A percentile compares a stretch with the other conserved stretches of the same genome.
Evolutionary conservation across 2,113 vertebrate genomes (phyloP).

Genomic region (Grantiella picta): DNA sequence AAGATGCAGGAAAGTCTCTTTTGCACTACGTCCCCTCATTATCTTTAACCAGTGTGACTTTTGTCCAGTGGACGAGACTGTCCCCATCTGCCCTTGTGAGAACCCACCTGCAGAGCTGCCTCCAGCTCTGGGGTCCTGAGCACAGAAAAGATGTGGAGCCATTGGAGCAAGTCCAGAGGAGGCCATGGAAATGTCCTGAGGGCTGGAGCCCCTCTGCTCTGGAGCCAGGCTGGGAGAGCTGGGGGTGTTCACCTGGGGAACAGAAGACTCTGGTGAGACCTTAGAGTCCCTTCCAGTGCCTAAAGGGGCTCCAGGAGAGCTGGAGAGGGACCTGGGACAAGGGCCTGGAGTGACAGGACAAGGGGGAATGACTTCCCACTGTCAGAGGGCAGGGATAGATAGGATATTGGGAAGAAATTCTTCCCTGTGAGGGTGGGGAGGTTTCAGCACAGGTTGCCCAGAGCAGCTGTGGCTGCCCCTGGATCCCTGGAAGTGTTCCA

Average conservation of each 20-base stretch:
- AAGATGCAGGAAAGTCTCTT: not conserved
- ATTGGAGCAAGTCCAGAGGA: not conserved
- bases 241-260: not conserved
- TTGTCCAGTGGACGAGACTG: not conserved
- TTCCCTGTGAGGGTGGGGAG: too few species aligned
- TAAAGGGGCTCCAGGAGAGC: not conserved
- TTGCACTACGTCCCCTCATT: not conserved
- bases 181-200: not conserved
- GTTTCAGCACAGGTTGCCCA: too few species aligned
- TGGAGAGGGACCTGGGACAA: not conserved
- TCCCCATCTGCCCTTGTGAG: not conserved
- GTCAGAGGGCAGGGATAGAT: too few species aligned
- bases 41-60: not conserved
- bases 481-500: too few species aligned
- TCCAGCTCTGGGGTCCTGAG: not conserved
- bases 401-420: too few species aligned
- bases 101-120: not conserved
- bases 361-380: not conserved
- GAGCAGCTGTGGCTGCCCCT: too few species aligned
- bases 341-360: not conserved
- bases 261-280: not conserved
- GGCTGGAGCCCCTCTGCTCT: not conserved
- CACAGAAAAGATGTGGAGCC: not conserved
- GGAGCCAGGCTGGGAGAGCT: not conserved
- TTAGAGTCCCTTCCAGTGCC: not conserved